A percentile compares a stretch with the other conserved stretches of the same genome.
These are phyloP conservation scores for Andrena trimmerana DNA, from an alignment of 2,888 invertebrate species.

Conservation along the genomic window DNA sequence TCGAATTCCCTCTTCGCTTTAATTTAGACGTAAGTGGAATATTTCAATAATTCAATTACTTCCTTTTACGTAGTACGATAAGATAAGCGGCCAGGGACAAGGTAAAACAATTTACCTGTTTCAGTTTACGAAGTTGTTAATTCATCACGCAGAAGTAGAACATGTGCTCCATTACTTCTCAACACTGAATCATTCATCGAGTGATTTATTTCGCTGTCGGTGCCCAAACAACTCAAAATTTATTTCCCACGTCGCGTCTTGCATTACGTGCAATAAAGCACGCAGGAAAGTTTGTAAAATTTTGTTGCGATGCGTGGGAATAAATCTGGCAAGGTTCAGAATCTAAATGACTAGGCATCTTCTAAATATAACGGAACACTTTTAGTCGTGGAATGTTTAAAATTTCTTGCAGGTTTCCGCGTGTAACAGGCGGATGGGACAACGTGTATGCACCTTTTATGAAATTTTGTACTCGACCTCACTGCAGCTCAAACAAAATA, in stretches of 20 bases:
- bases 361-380: conserved; percentile 38
- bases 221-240: not conserved
- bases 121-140: conserved; percentile 1
- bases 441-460: not conserved
- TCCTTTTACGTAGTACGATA: not conserved
- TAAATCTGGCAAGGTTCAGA: not conserved
- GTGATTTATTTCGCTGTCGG: not conserved
- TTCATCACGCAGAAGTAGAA: conserved; percentile 1
- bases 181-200: not conserved
- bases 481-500: too few relatives aligned
- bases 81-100: conserved; percentile 20
- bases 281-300: not conserved
- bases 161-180: conserved; percentile 14
- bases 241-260: conserved; percentile 2
- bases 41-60: not conserved
- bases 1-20: too few relatives aligned
- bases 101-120: conserved; percentile 16
- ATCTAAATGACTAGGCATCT: conserved; percentile 28
- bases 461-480: not conserved
- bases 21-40: not conserved
- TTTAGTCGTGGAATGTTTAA: conserved; percentile 3
- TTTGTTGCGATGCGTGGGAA: not conserved
- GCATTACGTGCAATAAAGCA: not conserved
- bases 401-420: not conserved
- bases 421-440: not conserved